phyloP scores from a whole-genome alignment of 2,888 invertebrate genomes.

The Pocota personata region DNA sequence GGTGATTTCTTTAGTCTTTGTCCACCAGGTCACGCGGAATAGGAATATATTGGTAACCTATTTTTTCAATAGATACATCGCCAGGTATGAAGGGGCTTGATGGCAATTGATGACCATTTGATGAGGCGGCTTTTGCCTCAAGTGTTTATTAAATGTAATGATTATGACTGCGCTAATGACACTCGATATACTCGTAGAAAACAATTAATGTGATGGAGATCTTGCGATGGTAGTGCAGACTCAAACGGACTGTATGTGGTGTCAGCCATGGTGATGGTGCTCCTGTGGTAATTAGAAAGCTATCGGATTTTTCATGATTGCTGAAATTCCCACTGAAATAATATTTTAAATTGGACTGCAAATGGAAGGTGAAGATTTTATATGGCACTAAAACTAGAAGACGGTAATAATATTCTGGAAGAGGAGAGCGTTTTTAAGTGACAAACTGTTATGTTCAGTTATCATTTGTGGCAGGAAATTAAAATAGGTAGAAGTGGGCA shows the following conservation, averaged over 20 bases:
- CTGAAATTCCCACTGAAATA: constrained; percentile 30
- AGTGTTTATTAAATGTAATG: constrained; percentile 68
- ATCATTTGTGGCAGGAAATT: too few relatives aligned
- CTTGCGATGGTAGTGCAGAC: constrained; percentile 32
- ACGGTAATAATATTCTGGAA: neutral
- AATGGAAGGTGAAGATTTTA: neutral
- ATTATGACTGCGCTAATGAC: constrained; percentile 69
- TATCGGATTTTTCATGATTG: constrained; percentile 39
- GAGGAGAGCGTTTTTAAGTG: neutral
- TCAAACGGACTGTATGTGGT: constrained; percentile 31
- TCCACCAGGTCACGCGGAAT: too few relatives aligned
- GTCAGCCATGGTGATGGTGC: neutral
- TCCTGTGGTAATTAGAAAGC: constrained; percentile 36
- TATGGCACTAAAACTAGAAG: neutral
- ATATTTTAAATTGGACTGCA: constrained; percentile 1
- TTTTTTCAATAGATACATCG: too few relatives aligned
- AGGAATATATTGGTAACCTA: too few relatives aligned
- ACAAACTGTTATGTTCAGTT: neutral
- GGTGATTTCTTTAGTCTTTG: too few relatives aligned
- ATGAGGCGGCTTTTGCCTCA: constrained; percentile 21
- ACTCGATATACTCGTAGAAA: constrained; percentile 44
- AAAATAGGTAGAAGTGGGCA: too few relatives aligned
- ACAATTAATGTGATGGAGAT: constrained; percentile 12
- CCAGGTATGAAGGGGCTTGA: too few relatives aligned
- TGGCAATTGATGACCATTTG: constrained; percentile 61